Evolutionary conservation across 1,140 invertebrate genomes (phyloP).

Genomic region (Diploscapter pachys): DNA sequence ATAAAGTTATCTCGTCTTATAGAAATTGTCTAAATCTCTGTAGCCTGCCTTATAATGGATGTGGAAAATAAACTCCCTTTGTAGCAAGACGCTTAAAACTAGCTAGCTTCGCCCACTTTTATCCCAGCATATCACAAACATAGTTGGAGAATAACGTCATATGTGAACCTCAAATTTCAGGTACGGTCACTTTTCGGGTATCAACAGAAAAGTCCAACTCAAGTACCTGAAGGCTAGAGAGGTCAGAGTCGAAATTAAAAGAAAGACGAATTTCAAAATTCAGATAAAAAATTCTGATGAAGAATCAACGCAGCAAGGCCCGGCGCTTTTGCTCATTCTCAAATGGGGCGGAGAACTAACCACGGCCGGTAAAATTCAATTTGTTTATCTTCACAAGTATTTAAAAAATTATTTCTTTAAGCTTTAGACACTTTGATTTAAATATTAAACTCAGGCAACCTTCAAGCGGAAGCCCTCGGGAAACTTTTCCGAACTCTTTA

Average conservation of each 20-base stretch:
- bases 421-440: neutral
- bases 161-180: conserved; percentile 62
- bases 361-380: conserved; percentile 72
- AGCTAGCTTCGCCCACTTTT: too few species aligned
- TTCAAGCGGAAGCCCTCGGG: conserved; percentile 94
- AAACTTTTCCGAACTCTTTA: conserved; percentile 98
- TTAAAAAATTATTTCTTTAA: neutral
- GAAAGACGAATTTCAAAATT: too few species aligned
- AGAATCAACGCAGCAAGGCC: conserved; percentile 66
- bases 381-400: neutral
- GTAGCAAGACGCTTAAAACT: too few species aligned
- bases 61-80: too few species aligned
- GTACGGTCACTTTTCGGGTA: conserved; percentile 99
- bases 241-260: neutral
- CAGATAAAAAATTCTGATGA: too few species aligned
- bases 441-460: conserved; percentile 62
- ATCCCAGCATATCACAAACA: too few species aligned
- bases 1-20: too few species aligned
- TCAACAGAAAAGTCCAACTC: conserved; percentile 98
- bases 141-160: neutral
- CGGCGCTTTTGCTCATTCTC: conserved; percentile 85
- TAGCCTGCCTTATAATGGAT: too few species aligned
- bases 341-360: conserved; percentile 99
- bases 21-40: too few species aligned
- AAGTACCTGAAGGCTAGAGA: conserved; percentile 82